Conservation (phyloP, 2,888 invertebrate genomes). For the Glyphotaelius pellucidus region DNA sequence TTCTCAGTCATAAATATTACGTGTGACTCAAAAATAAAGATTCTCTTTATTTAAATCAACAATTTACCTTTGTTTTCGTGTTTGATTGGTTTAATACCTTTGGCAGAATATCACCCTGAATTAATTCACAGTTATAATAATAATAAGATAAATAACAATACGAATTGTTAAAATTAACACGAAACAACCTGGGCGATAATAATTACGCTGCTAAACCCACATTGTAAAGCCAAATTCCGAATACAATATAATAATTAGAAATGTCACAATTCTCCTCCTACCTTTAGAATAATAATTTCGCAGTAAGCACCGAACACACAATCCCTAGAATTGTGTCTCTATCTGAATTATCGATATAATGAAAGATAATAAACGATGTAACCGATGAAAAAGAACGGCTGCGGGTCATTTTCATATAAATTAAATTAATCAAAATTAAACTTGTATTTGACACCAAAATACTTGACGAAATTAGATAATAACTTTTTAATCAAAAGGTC, state of each 20-base stretch:
- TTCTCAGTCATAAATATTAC: background rate
- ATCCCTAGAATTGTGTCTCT: background rate
- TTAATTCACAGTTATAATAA: background rate
- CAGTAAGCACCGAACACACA: background rate
- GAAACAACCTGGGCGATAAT: slow-evolving; percentile 2
- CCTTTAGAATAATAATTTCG: background rate
- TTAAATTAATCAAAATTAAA: no score
- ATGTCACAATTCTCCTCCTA: background rate
- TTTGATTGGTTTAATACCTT: background rate
- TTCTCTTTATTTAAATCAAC: background rate
- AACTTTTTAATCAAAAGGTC: no score
- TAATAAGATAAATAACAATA: background rate
- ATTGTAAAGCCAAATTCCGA: background rate
- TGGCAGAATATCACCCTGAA: background rate
- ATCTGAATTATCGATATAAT: background rate
- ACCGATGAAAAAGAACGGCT: no score
- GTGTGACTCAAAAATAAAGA: background rate
- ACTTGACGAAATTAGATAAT: no score
- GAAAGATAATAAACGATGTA: no score
- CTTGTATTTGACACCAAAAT: no score
- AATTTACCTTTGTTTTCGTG: background rate
- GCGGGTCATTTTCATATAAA: no score
- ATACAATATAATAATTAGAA: background rate
- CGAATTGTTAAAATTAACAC: background rate
- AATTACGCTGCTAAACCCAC: background rate